Evolutionary conservation across 2,113 vertebrate species (phyloP).

Genomic region (Taurulus bubalis): DNA sequence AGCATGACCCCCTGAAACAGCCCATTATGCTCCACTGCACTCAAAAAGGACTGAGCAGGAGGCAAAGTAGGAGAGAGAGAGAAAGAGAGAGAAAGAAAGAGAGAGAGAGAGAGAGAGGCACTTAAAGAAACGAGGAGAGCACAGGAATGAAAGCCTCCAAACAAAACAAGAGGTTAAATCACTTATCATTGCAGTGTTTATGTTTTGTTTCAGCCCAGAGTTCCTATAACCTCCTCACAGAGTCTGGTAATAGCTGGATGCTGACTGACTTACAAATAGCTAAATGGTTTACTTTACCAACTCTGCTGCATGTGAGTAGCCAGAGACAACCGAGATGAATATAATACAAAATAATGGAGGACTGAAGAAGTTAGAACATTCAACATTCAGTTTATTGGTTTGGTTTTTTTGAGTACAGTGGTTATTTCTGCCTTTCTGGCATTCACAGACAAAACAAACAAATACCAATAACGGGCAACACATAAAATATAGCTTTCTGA

Average conservation of each 20-base stretch:
- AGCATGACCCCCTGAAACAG: slow-evolving; percentile 75
- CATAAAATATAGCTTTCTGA: slow-evolving; percentile 84
- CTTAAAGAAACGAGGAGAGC: slow-evolving; percentile 43
- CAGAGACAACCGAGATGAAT: slow-evolving; percentile 3
- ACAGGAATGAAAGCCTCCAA: slow-evolving; percentile 43
- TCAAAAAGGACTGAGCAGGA: slow-evolving; percentile 67
- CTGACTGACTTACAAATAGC: slow-evolving; percentile 19
- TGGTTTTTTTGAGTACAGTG: slow-evolving; percentile 87
- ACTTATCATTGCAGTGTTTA: slow-evolving; percentile 54
- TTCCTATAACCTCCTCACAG: slow-evolving; percentile 10
- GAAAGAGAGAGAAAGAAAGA: slow-evolving; percentile 42
- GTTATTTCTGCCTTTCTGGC: slow-evolving; percentile 83
- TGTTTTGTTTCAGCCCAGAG: slow-evolving; percentile 33
- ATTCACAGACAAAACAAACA: slow-evolving; percentile 82
- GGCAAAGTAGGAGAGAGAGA: slow-evolving; percentile 36
- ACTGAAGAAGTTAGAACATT: slow-evolving; percentile 57
- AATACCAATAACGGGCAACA: slow-evolving; percentile 79
- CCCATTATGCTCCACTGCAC: slow-evolving; percentile 75
- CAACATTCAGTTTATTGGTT: slow-evolving; percentile 87
- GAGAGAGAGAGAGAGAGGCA: slow-evolving; percentile 8
- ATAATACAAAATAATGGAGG: slow-evolving; percentile 7
- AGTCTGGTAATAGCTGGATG: background rate
- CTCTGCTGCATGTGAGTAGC: background rate
- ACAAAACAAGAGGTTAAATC: slow-evolving; percentile 47
- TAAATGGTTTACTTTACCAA: slow-evolving; percentile 4